Base-by-base conservation (phyloP, 2,113 vertebrate species). In the Sorex fumeus region DNA sequence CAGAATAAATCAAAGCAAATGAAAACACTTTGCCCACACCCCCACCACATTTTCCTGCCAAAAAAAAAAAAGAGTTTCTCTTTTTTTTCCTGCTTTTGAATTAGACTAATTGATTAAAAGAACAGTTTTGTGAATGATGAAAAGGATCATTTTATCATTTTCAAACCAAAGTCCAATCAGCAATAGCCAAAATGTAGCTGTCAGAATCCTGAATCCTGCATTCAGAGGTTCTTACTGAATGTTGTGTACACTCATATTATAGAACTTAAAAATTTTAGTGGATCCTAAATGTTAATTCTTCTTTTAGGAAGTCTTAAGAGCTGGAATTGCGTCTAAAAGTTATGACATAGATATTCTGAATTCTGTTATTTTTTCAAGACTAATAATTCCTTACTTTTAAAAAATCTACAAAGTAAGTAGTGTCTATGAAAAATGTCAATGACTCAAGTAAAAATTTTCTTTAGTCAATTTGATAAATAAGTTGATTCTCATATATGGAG, bases 21-120 rank as follows among this genome's bases (percentile, higher is more conserved):
- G n/a, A 57, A 93, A 40, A 6, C 19, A 12, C 0, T 1, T 13
- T 9, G 47, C 47, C 47, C 21, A 53, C 4, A 11, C 18, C 13
- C 53, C 18, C 13, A 53, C 18, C 53, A 53, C 13, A 13, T 16
- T 69, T 76, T 67, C 34, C 16, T 1, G 3, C 53, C 53, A 53
- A 53, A 53, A 4, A 53, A 4, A 40, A 4, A 40, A 71, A 67
- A 91, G 16, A 64, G 1, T 0, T 69, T 84, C 64, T 82, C 92
- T 92, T 78, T 50, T 89, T 81, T 92, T 90, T 78, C 23, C 62
- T 88, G 36, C 21, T 69, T 93, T 93, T 93, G 79, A 95, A 60
- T 92, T 82, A 62, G 84, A 34, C 8, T 67, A 87, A 84, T 75
- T 45, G 4, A 70, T 7, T 84, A 57, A 62, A 74, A 32, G 43